Conservation (phyloP, 2,113 vertebrate genomes). For the Stegostoma tigrinum region DNA sequence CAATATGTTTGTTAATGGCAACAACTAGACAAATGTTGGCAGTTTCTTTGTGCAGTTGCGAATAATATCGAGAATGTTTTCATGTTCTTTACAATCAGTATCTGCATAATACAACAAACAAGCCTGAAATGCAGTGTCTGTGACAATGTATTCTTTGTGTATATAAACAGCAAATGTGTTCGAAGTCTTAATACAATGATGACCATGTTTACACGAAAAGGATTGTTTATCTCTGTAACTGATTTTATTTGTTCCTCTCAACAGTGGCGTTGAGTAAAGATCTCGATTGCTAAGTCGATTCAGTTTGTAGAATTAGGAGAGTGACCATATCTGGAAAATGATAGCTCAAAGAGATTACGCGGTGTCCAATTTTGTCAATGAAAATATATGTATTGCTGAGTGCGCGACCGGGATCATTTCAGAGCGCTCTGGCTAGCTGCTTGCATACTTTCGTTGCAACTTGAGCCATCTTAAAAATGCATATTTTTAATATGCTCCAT, state of each 20-base stretch:
- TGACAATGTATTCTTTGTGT: background rate
- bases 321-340: background rate
- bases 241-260: background rate
- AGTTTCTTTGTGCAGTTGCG: slow-evolving; percentile 26
- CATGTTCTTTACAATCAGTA: background rate
- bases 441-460: slow-evolving; percentile 23
- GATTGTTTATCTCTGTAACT: background rate
- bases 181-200: background rate
- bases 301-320: background rate
- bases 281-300: background rate
- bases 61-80: background rate
- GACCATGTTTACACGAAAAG: background rate
- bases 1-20: background rate
- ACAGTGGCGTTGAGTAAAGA: background rate
- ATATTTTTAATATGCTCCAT: background rate
- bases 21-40: background rate
- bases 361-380: slow-evolving; percentile 24
- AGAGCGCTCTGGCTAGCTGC: background rate
- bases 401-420: background rate
- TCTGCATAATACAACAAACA: background rate
- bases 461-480: slow-evolving; percentile 20
- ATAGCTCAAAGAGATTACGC: background rate
- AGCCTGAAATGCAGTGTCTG: background rate
- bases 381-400: slow-evolving; percentile 25
- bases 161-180: background rate